Conservation (phyloP, 2,113 vertebrate species). For the Pelmatolapia mariae region DNA sequence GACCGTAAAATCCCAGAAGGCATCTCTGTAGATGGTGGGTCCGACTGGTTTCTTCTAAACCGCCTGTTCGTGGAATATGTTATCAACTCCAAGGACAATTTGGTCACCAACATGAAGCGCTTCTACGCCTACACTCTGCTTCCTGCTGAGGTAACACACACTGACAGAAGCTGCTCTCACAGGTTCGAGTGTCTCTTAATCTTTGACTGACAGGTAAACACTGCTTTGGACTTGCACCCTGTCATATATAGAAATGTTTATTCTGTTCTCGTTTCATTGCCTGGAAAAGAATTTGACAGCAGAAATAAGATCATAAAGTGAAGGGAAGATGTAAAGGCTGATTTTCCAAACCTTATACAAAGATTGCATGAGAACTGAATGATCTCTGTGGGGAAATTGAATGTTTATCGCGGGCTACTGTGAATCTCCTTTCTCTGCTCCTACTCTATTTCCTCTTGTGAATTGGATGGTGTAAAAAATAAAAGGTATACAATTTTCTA, state of each 20-base stretch:
- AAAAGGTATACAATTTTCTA: conserved; percentile 5
- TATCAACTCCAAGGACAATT: conserved; percentile 86
- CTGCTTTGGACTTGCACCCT: not conserved
- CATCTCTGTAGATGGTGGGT: conserved; percentile 90
- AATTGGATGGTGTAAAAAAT: conserved; percentile 8
- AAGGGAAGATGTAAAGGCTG: not conserved
- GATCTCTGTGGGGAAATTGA: conserved; percentile 33
- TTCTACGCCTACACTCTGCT: conserved; percentile 96
- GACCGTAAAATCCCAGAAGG: conserved; percentile 94
- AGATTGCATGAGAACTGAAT: conserved; percentile 18
- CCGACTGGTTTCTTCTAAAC: conserved; percentile 97
- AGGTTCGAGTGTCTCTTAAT: not conserved
- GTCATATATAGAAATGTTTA: not conserved
- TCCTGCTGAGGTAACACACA: conserved; percentile 85
- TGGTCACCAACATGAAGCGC: conserved; percentile 93
- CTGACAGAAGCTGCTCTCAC: not conserved
- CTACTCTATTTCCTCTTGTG: conserved; percentile 27
- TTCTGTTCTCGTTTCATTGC: not conserved
- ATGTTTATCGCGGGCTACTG: conserved; percentile 35
- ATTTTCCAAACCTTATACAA: not conserved
- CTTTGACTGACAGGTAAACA: not conserved
- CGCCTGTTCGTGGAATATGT: conserved; percentile 93
- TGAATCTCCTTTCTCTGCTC: not conserved
- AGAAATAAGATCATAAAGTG: not conserved
- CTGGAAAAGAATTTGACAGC: not conserved